phyloP scores from a whole-genome alignment of 2,888 invertebrate genomes.

The Micropterix aruncella region DNA sequence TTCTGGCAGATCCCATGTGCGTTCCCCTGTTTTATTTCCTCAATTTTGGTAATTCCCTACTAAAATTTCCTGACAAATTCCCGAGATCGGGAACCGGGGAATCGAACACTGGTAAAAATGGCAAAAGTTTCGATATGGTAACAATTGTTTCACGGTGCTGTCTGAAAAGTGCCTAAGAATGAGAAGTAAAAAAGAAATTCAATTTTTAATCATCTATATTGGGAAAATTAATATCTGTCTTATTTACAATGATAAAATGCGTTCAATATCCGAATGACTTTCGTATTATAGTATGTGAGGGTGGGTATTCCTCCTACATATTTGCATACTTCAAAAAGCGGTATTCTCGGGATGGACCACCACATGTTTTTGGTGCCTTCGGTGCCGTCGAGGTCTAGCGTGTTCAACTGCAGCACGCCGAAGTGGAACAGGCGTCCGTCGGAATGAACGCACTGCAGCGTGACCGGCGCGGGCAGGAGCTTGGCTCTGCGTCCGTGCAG shows the following conservation, averaged over 20 bases:
- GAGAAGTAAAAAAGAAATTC: no score
- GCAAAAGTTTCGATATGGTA: no score
- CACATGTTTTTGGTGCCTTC: conserved; percentile 61
- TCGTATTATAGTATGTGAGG: conserved; percentile 61
- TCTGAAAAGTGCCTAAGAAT: no score
- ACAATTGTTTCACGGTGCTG: no score
- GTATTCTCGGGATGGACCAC: conserved; percentile 52
- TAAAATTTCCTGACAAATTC: no score
- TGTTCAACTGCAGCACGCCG: conserved; percentile 72
- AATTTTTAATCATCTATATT: no score
- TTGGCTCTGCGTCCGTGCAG: conserved; percentile 53
- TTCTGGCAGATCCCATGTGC: no score
- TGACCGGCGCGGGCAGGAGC: conserved; percentile 61
- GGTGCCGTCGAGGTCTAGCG: conserved; percentile 46
- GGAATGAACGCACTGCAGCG: conserved; percentile 70
- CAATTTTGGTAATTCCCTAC: no score
- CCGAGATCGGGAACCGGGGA: no score
- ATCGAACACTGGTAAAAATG: no score
- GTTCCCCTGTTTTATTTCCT: no score
- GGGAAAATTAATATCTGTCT: no score
- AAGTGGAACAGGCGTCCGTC: conserved; percentile 69
- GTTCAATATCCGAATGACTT: conserved; percentile 62
- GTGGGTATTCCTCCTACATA: conserved; percentile 51
- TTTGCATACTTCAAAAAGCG: conserved; percentile 49
- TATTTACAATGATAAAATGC: conserved; percentile 62